Percentiles rank a stretch among this genome's conserved stretches.
These are phyloP conservation scores for Chloroclysta siterata DNA, from an alignment of 2,888 invertebrate genomes.

Conservation along the genomic window DNA sequence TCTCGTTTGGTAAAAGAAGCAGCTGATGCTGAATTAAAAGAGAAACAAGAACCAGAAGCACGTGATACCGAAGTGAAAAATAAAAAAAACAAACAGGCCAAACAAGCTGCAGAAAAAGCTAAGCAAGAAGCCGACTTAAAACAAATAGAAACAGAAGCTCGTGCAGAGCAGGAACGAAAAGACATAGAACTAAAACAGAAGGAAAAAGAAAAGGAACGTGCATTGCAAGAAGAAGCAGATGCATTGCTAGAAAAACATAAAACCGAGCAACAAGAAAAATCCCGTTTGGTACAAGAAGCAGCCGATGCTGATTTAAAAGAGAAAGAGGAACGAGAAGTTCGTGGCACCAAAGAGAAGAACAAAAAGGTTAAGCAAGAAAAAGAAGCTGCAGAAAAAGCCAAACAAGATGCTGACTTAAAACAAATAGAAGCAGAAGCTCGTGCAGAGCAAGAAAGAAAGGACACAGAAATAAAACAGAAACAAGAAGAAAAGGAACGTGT, in stretches of 20 bases:
- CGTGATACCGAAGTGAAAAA: not conserved
- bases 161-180: not conserved
- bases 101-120: conserved; percentile 29
- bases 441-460: conserved; percentile 16
- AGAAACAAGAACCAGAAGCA: not conserved
- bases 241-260: conserved; percentile 10
- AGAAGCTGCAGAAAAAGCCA: not conserved
- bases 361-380: no score
- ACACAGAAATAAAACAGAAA: conserved; percentile 12
- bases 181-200: not conserved
- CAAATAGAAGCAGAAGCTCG: conserved; percentile 4
- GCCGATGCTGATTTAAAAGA: conserved; percentile 15
- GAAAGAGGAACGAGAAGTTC: not conserved
- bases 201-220: not conserved
- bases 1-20: no score
- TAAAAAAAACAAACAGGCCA: not conserved
- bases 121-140: conserved; percentile 22
- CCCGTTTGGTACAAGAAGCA: conserved; percentile 1
- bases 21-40: conserved; percentile 8
- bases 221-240: conserved; percentile 17
- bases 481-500: conserved; percentile 29
- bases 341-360: not conserved
- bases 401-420: not conserved
- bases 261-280: not conserved
- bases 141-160: not conserved